Evolutionary conservation across 1,140 invertebrate genomes (phyloP).

Genomic region (Heliconius hermathena): DNA sequence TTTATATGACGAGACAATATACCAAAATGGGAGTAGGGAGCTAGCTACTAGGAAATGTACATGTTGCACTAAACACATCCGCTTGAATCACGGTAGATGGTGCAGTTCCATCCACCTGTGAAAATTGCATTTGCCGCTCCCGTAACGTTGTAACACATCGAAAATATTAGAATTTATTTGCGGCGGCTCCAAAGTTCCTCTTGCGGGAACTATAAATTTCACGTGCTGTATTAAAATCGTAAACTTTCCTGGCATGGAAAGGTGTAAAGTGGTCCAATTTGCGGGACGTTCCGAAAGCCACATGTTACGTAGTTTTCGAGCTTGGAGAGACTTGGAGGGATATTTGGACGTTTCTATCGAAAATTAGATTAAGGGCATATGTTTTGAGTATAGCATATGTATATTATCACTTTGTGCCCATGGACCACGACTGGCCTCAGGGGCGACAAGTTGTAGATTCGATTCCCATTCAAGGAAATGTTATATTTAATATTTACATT

Average conservation of each 20-base stretch:
- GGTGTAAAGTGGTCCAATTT: conserved; percentile 35
- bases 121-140: conserved; percentile 66
- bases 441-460: too few relatives aligned
- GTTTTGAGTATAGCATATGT: not conserved
- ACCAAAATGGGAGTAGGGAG: not conserved
- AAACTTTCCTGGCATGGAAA: conserved; percentile 40
- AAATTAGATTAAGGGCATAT: not conserved
- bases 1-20: not conserved
- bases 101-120: conserved; percentile 51
- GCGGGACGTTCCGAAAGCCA: conserved; percentile 21
- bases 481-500: too few relatives aligned
- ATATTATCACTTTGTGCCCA: too few relatives aligned
- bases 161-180: conserved; percentile 61
- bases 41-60: not conserved
- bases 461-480: too few relatives aligned
- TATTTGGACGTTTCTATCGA: not conserved
- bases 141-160: conserved; percentile 43
- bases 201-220: conserved; percentile 44
- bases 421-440: too few relatives aligned
- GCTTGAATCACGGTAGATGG: conserved; percentile 29
- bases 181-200: conserved; percentile 41
- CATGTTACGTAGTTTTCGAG: conserved; percentile 1
- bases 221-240: conserved; percentile 47
- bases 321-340: not conserved
- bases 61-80: conserved; percentile 37